Evolutionary conservation across 2,113 vertebrate species (phyloP).

Genomic region (Phalacrocorax brasilianus): DNA sequence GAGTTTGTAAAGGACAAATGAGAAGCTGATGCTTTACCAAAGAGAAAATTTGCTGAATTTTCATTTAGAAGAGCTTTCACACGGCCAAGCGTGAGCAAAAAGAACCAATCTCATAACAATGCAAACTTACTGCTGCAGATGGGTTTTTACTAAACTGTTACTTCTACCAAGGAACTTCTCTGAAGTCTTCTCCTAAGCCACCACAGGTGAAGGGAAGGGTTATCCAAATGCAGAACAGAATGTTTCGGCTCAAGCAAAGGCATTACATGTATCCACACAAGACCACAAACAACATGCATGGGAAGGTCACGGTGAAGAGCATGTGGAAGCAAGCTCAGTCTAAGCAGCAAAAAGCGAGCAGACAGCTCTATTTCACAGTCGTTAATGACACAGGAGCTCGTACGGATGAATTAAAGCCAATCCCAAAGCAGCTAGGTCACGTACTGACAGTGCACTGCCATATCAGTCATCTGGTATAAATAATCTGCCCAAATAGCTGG

Average conservation of each 20-base stretch:
- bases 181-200: not conserved
- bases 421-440: not conserved
- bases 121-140: not conserved
- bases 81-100: not conserved
- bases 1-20: not conserved
- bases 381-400: not conserved
- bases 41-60: not conserved
- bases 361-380: not conserved
- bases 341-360: not conserved
- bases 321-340: not conserved
- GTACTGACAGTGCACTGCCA: accelerated
- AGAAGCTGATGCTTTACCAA: not conserved
- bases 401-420: not conserved
- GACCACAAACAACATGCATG: accelerated
- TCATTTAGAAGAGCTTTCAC: not conserved
- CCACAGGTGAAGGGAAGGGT: not conserved
- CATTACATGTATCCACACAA: not conserved
- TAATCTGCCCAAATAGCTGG: not conserved
- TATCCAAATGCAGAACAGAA: not conserved
- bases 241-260: not conserved
- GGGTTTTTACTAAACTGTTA: not conserved
- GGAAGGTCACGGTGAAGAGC: not conserved
- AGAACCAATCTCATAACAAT: not conserved
- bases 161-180: not conserved
- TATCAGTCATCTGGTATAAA: not conserved